A percentile compares a stretch with the other conserved stretches of the same genome.
Evolutionary conservation across 2,113 vertebrate genomes (phyloP).

Genomic region (Sinosuthora webbiana): DNA sequence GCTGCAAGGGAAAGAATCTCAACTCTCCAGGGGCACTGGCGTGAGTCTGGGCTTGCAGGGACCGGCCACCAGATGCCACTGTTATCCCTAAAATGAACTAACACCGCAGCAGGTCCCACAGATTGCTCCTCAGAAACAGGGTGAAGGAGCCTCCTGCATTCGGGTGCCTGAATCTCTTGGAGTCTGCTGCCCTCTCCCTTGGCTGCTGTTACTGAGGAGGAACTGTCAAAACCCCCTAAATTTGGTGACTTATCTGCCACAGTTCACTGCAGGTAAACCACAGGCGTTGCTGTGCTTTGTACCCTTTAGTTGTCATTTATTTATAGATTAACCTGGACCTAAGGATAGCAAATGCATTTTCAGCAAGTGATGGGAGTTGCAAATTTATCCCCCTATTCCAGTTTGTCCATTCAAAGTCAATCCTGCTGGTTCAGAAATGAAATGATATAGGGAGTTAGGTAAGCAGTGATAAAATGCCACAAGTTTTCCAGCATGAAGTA

Average conservation of each 20-base stretch:
- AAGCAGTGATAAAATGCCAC: not conserved
- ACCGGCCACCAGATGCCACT: conserved; percentile 44
- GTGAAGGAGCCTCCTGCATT: not conserved
- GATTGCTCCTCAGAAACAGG: rapidly evolving
- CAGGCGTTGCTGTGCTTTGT: not conserved
- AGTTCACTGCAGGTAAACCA: not conserved
- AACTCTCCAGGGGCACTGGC: rapidly evolving
- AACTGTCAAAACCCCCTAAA: not conserved
- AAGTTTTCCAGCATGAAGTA: not conserved
- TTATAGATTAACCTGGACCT: not conserved
- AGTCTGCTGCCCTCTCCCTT: not conserved
- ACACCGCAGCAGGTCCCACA: rapidly evolving
- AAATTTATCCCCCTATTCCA: not conserved
- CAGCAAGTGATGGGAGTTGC: not conserved
- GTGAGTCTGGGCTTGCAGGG: not conserved
- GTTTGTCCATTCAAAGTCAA: not conserved
- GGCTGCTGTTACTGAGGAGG: too few relatives aligned
- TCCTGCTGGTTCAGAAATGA: not conserved
- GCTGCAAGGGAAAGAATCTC: too few relatives aligned
- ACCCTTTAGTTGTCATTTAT: not conserved
- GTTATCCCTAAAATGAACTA: not conserved
- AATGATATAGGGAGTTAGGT: not conserved
- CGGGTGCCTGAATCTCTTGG: not conserved
- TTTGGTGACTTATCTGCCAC: not conserved
- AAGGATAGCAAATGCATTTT: not conserved